A percentile compares a stretch with the other conserved stretches of the same genome.
Evolutionary conservation across 2,797 vertebrate genomes (phyloP).

Genomic region (Sarcoramphus papa): DNA sequence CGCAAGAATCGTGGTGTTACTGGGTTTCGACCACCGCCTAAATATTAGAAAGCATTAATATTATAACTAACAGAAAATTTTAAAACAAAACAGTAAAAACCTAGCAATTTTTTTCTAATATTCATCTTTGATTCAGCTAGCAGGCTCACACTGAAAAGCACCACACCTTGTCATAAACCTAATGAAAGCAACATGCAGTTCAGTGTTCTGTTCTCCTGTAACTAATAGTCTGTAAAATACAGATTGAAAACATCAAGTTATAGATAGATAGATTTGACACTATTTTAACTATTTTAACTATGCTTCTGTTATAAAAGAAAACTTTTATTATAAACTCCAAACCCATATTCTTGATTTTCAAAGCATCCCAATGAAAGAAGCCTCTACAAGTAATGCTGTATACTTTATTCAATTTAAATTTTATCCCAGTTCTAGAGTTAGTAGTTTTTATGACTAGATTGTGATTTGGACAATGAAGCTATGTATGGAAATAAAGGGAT

Average conservation of each 20-base stretch:
- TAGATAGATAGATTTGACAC: neutral
- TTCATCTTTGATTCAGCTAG: neutral
- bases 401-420: neutral
- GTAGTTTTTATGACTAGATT: neutral
- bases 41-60: neutral
- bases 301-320: neutral
- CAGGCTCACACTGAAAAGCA: neutral
- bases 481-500: neutral
- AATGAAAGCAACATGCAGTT: neutral
- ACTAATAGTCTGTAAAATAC: neutral
- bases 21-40: conserved; percentile 89
- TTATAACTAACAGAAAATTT: neutral
- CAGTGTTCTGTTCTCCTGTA: neutral
- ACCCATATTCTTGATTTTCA: neutral
- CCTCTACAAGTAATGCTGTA: neutral
- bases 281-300: neutral
- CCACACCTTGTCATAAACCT: neutral
- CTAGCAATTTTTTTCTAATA: neutral
- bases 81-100: neutral
- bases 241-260: neutral
- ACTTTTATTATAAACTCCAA: neutral
- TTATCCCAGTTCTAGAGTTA: neutral
- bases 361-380: neutral
- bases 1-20: conserved; percentile 85
- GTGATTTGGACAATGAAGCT: neutral